A percentile compares a stretch with the other conserved stretches of the same genome.
These are phyloP conservation scores for Sebastes minor DNA, from an alignment of 2,797 vertebrate genomes.

Conservation along the genomic window DNA sequence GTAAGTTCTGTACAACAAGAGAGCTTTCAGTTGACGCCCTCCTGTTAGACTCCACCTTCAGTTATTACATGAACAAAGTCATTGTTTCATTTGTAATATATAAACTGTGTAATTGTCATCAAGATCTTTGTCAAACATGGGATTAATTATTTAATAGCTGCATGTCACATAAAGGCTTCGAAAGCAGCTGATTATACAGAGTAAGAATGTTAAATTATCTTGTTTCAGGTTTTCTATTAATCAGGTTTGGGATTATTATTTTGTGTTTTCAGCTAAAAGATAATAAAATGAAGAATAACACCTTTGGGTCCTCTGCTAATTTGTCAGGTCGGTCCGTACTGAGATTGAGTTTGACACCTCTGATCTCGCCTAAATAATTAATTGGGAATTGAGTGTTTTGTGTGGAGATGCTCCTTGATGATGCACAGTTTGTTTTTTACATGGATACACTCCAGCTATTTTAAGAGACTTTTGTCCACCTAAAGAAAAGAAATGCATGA, in stretches of 20 bases:
- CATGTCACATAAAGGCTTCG: background rate
- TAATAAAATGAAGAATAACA: background rate
- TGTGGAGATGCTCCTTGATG: constrained; percentile 1
- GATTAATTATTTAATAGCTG: background rate
- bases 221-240: background rate
- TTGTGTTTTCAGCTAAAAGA: background rate
- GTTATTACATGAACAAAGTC: background rate
- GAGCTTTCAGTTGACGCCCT: background rate
- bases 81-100: background rate
- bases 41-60: background rate
- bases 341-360: constrained; percentile 31
- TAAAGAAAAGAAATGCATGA: background rate
- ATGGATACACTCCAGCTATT: background rate
- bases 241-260: background rate
- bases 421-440: background rate
- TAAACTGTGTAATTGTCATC: background rate
- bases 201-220: background rate
- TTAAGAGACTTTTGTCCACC: background rate
- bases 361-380: constrained; percentile 7
- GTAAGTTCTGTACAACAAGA: background rate
- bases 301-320: constrained; percentile 1
- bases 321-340: background rate
- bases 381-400: background rate
- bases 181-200: background rate
- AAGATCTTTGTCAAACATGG: background rate